Evolutionary conservation across 2,797 vertebrate genomes (phyloP).

Genomic region (Pitangus sulphuratus): DNA sequence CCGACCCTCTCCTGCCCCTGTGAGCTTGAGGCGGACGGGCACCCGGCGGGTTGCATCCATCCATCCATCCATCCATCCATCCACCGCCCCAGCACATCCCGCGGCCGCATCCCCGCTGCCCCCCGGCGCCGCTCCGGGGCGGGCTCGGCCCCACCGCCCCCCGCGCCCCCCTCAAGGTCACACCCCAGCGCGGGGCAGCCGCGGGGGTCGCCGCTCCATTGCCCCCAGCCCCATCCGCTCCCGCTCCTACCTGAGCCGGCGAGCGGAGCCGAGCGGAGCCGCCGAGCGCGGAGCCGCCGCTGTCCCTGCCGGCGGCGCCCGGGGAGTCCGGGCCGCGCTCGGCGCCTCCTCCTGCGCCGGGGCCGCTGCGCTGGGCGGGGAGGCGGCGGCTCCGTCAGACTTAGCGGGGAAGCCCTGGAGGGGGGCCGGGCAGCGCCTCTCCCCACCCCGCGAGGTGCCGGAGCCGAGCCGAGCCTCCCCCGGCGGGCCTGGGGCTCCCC

Average conservation of each 20-base stretch:
- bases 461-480: neutral
- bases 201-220: neutral
- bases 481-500: conserved; percentile 41
- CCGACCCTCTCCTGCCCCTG: fast-evolving
- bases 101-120: neutral
- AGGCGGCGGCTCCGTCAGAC: neutral
- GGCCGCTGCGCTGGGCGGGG: conserved; percentile 33
- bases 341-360: conserved; percentile 45
- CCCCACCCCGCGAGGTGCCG: neutral
- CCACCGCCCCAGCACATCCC: neutral
- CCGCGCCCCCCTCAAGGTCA: conserved; percentile 20
- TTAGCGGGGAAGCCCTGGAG: conserved; percentile 18
- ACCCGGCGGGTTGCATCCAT: neutral
- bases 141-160: neutral
- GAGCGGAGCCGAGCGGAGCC: neutral
- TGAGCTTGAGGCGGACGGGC: fast-evolving
- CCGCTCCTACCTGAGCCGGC: conserved; percentile 30
- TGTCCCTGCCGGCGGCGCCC: neutral
- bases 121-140: neutral
- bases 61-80: neutral
- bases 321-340: conserved; percentile 19
- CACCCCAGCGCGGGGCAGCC: neutral
- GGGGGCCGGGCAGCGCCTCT: conserved; percentile 8
- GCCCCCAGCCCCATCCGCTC: neutral
- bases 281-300: neutral